Evolutionary conservation across 2,797 vertebrate genomes (phyloP), one percentile per base, ranked within the genome.

Genomic region (Nasua narica): DNA sequence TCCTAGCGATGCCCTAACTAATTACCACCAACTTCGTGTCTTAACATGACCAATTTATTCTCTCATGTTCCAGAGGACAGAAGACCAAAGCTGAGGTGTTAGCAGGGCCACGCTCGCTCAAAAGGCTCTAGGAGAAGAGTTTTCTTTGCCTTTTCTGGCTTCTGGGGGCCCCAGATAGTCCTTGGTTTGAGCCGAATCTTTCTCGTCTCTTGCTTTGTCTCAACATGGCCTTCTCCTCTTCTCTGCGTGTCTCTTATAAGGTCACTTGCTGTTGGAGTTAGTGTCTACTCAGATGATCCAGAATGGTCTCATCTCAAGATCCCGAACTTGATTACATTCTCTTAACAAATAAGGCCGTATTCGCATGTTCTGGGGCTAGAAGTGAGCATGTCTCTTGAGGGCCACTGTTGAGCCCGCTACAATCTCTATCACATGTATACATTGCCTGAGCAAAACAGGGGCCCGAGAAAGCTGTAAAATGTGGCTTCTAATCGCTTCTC

Each of bases 351-450:
- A 35, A 72, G 91, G 7, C 25, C 40, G 62, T 7, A 52, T 35
- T 58, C 48, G 46, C 15, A 35, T 69, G 76, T 86, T 86, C 35
- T 9, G 9, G 50, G 25, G 7, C 65, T 87, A 77, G 43, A 96
- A 35, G 5, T 70, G 14, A 14, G 32, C 5, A 7, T 87, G 2
- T 70, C 48, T 84, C 35, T 84, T 85, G 52, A 58, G 79, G 40
- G 19, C n/a, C 65, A 74, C 56, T 8, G 1, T 65, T 87, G 77
- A 88, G 13, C 65, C 50, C 37, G 3, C 11, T 58, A 3, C 0
- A 0, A 18, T 56, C 21, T 65, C 46, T 40, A 0, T 25, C 0
- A 21, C 3, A 0, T 15, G 21, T 74, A n/a, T n/a, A 0, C 0
- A 52, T 83, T 77, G 60, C 52, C 76, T 32, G 8, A 4, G 72